These are phyloP conservation scores for Aphodius granarius DNA, from an alignment of 2,888 invertebrate species.

Conservation along the genomic window DNA sequence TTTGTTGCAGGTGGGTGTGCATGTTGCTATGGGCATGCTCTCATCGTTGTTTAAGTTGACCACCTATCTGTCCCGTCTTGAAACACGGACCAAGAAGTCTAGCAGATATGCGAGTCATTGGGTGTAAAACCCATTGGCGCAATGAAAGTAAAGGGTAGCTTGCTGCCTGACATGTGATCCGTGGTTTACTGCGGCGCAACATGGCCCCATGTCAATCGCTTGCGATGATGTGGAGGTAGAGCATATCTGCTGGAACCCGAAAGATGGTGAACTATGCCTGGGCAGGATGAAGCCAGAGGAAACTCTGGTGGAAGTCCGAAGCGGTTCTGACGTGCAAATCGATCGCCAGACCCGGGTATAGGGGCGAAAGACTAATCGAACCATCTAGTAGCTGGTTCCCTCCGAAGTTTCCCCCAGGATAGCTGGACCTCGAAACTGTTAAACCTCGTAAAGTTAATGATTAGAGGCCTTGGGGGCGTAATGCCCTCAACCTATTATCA, in stretches of 20 bases:
- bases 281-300: too few species aligned
- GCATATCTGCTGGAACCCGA: too few species aligned
- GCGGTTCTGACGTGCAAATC: too few species aligned
- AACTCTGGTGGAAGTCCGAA: constrained; percentile 67
- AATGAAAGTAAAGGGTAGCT: constrained; percentile 64
- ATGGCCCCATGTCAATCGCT: constrained; percentile 15
- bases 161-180: constrained; percentile 12
- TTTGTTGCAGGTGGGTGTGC: neutral
- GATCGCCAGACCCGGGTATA: too few species aligned
- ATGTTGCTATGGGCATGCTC: constrained; percentile 37
- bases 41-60: constrained; percentile 46
- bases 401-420: constrained; percentile 78
- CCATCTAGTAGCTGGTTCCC: too few species aligned
- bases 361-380: too few species aligned
- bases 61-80: constrained; percentile 61
- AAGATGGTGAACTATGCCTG: too few species aligned
- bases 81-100: constrained; percentile 78
- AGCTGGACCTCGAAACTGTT: constrained; percentile 62
- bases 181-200: constrained; percentile 3
- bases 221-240: constrained; percentile 58
- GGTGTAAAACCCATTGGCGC: constrained; percentile 64
- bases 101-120: constrained; percentile 72
- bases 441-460: constrained; percentile 75
- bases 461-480: constrained; percentile 71
- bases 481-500: constrained; percentile 75